phyloP scores from a whole-genome alignment of 2,113 vertebrate genomes.

The Coreoperca whiteheadi region DNA sequence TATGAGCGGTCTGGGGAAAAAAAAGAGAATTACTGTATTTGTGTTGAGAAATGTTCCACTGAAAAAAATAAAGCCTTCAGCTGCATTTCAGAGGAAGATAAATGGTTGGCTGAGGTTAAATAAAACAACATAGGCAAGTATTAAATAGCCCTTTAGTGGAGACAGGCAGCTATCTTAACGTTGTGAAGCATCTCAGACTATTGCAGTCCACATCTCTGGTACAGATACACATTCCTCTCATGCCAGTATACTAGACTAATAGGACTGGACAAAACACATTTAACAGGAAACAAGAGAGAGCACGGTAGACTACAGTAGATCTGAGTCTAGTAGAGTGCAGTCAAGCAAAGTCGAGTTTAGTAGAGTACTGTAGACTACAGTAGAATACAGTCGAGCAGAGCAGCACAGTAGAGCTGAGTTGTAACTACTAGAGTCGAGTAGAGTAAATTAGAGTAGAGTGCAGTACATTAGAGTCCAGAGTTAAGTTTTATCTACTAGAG shows the following conservation, averaged over 20 bases:
- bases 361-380: no score
- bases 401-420: no score
- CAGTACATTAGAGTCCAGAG: background rate
- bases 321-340: no score
- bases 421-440: no score
- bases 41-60: conserved; percentile 15
- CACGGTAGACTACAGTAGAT: no score
- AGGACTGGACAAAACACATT: conserved; percentile 40
- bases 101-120: background rate
- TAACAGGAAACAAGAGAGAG: no score
- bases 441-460: background rate
- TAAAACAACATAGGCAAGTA: background rate
- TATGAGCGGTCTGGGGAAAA: background rate
- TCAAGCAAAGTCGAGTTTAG: no score
- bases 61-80: background rate
- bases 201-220: conserved; percentile 26
- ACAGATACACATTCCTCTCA: conserved; percentile 64
- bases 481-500: no score
- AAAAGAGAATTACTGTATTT: background rate
- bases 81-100: conserved; percentile 3
- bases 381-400: no score
- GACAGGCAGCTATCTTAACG: conserved; percentile 21
- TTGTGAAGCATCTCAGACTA: conserved; percentile 17
- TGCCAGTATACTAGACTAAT: conserved; percentile 46
- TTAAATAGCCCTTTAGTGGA: conserved; percentile 28